These are phyloP conservation scores for Amphiura filiformis DNA, from an alignment of 35 echinoderm and acorn worm species.

Conservation along the genomic window DNA sequence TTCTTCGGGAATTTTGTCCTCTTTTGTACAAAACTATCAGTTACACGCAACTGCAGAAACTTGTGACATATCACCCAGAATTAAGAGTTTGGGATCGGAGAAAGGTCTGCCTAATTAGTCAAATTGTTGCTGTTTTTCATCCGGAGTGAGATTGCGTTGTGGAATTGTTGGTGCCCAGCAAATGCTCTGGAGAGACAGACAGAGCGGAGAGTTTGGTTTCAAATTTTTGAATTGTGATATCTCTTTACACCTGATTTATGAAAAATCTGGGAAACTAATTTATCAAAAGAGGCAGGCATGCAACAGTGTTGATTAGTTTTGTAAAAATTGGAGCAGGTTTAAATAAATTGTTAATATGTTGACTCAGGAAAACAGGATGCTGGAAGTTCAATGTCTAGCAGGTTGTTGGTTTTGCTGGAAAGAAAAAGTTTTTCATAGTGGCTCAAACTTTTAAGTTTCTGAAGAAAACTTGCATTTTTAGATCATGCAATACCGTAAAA, in stretches of 20 bases:
- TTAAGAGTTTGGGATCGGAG: neutral
- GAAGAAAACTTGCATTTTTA: too few species aligned
- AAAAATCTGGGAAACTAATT: conserved; percentile 12
- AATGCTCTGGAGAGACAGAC: neutral
- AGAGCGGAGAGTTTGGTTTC: neutral
- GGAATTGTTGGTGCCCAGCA: neutral
- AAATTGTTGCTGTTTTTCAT: neutral
- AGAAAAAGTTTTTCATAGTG: neutral
- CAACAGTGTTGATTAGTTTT: neutral
- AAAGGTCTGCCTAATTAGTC: neutral
- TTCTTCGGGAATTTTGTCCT: neutral
- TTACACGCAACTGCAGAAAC: neutral
- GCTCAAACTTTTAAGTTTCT: too few species aligned
- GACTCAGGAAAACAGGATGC: neutral
- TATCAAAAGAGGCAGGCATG: neutral
- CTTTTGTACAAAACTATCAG: neutral
- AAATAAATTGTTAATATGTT: neutral
- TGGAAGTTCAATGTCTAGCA: neutral
- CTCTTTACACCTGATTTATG: neutral
- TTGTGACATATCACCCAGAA: conserved; percentile 3
- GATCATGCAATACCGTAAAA: too few species aligned
- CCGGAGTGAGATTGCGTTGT: neutral
- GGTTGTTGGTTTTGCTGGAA: neutral
- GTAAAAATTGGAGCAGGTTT: neutral
- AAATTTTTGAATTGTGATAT: conserved; percentile 7